These are phyloP conservation scores for Ondatra zibethicus DNA, from an alignment of 2,113 vertebrate genomes.

Conservation along the genomic window DNA sequence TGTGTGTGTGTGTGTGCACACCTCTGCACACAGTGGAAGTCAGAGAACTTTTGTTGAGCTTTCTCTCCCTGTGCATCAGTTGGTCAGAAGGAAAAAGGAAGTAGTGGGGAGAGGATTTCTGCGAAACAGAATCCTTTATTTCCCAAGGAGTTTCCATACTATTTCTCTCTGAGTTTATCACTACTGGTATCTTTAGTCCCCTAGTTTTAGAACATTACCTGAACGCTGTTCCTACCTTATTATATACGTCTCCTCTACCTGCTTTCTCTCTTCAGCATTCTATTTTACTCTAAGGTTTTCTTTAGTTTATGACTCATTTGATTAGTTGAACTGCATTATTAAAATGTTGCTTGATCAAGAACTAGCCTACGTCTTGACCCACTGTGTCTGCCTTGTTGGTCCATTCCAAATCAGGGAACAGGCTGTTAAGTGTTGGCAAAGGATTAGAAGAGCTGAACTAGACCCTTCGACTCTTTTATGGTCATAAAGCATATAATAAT, in stretches of 20 bases:
- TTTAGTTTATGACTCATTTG: slow-evolving; percentile 48
- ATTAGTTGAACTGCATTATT: slow-evolving; percentile 9
- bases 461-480: background rate
- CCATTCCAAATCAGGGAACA: background rate
- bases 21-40: background rate
- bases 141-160: background rate
- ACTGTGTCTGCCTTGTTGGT: background rate
- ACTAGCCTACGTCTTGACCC: slow-evolving; percentile 23
- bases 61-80: background rate
- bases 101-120: background rate
- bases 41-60: background rate
- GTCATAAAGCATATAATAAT: slow-evolving; percentile 28
- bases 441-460: background rate
- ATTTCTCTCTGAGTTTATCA: slow-evolving; percentile 34
- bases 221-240: background rate
- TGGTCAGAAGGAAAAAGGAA: background rate
- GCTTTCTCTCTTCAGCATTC: background rate
- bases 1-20: background rate
- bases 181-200: background rate
- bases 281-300: background rate
- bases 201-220: background rate
- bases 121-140: slow-evolving; percentile 5
- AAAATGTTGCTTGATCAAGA: slow-evolving; percentile 12
- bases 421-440: slow-evolving; percentile 40
- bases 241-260: background rate